phyloP scores from a whole-genome alignment of 2,888 invertebrate genomes.

The Eupelmus urozonus region DNA sequence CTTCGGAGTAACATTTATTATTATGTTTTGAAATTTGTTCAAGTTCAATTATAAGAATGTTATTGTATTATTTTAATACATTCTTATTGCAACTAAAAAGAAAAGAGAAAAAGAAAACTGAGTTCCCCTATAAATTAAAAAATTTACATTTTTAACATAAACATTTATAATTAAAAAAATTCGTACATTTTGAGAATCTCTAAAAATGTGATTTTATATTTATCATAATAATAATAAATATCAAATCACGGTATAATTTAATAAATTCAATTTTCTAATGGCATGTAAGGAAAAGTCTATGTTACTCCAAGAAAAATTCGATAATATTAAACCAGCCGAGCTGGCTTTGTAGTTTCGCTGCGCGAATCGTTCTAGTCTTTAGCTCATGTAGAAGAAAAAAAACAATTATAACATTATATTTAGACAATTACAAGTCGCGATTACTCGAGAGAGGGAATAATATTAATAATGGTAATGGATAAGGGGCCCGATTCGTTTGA shows the following conservation, averaged over 20 bases:
- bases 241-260: background rate
- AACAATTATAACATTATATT: background rate
- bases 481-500: background rate
- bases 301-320: background rate
- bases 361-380: background rate
- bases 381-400: background rate
- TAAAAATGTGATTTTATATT: background rate
- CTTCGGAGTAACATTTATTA: conserved; percentile 7
- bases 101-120: background rate
- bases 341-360: conserved; percentile 13
- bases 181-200: background rate
- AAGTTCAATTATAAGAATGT: too few species aligned
- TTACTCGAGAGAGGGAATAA: background rate
- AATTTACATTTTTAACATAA: too few species aligned
- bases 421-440: background rate
- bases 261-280: too few species aligned
- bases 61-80: background rate
- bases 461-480: background rate
- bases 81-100: too few species aligned
- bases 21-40: too few species aligned
- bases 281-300: too few species aligned
- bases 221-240: background rate
- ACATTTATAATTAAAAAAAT: background rate
- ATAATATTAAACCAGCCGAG: background rate
- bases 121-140: background rate